These are phyloP conservation scores for Gopherus flavomarginatus DNA, from an alignment of 2,113 vertebrate genomes.

Conservation along the genomic window DNA sequence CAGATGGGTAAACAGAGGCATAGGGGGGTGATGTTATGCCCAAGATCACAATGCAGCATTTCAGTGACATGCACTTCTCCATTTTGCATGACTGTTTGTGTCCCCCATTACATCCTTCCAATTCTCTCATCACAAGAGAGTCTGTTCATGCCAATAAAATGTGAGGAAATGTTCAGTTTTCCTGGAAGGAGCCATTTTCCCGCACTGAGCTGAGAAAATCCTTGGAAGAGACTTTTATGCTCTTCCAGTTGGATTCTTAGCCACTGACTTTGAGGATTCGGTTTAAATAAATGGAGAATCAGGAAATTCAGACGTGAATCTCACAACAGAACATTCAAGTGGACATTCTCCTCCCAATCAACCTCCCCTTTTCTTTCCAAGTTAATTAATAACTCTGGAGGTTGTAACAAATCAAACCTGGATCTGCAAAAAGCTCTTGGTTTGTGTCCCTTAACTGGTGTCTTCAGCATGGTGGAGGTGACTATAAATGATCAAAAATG, in stretches of 20 bases:
- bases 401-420: conserved; percentile 42
- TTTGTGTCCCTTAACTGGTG: conserved; percentile 18
- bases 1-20: background rate
- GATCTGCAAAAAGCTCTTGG: conserved; percentile 22
- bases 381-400: conserved; percentile 51
- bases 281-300: conserved; percentile 14
- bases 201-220: background rate
- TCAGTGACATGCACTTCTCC: background rate
- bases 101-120: background rate
- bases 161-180: background rate
- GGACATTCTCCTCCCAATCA: background rate
- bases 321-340: background rate
- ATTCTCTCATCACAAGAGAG: background rate
- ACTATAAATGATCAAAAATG: conserved; percentile 49
- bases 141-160: background rate
- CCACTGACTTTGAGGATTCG: background rate
- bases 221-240: conserved; percentile 16
- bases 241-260: conserved; percentile 26
- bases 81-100: fast-evolving
- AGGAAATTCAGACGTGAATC: background rate
- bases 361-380: conserved; percentile 18
- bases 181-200: background rate
- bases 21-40: background rate
- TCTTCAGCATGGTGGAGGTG: conserved; percentile 19
- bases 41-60: background rate